Conservation (phyloP, 2,888 invertebrate genomes). For the Pollenia griseotomentosa region DNA sequence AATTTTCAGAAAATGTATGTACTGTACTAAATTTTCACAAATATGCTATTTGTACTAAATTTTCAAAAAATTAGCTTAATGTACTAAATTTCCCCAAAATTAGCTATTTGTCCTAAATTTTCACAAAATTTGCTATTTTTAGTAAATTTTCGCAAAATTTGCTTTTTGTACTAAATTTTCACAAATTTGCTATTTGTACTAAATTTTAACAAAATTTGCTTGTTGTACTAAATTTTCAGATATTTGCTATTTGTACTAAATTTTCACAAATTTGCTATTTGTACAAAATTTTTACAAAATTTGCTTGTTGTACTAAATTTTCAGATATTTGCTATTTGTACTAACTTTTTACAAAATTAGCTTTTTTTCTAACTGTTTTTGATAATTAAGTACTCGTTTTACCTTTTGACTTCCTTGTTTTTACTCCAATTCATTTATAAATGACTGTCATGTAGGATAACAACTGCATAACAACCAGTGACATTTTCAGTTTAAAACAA, state of each 20-base stretch:
- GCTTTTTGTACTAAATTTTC: background rate
- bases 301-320: background rate
- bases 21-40: no score
- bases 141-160: no score
- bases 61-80: background rate
- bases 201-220: no score
- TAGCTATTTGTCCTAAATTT: no score
- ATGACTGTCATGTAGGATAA: constrained; percentile 39
- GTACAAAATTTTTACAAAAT: background rate
- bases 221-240: no score
- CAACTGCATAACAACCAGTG: constrained; percentile 42
- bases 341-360: background rate
- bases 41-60: no score
- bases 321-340: background rate
- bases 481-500: constrained; percentile 65
- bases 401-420: background rate
- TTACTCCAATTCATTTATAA: constrained; percentile 26
- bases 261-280: background rate
- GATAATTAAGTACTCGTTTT: background rate
- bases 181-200: background rate
- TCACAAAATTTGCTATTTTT: no score
- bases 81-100: background rate
- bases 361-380: background rate
- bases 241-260: background rate
- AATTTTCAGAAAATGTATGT: no score